Conservation (phyloP, 2,888 invertebrate genomes). For the Digitonthophagus gazella region DNA sequence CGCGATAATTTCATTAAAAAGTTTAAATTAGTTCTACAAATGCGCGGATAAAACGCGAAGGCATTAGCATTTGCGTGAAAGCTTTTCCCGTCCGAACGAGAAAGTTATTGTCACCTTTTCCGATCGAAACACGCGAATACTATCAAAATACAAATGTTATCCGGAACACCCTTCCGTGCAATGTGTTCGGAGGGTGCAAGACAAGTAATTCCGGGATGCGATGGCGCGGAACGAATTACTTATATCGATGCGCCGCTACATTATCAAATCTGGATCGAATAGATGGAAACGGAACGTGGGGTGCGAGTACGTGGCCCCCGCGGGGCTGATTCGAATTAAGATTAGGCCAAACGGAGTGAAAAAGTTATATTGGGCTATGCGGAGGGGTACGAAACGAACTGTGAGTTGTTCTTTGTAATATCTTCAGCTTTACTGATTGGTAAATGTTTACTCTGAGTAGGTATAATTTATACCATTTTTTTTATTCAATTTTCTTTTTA, state of each 20-base stretch:
- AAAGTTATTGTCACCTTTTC: background rate
- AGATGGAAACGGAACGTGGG: slow-evolving; percentile 14
- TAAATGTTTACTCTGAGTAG: no score
- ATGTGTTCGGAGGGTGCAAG: background rate
- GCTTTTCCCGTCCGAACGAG: background rate
- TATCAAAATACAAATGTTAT: background rate
- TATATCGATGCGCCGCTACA: slow-evolving; percentile 13
- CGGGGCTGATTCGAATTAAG: slow-evolving; percentile 14
- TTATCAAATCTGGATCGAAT: slow-evolving; percentile 13
- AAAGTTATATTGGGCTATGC: background rate
- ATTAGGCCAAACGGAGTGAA: slow-evolving; percentile 12
- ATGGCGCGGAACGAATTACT: slow-evolving; percentile 13
- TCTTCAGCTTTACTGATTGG: no score
- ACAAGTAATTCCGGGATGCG: background rate
- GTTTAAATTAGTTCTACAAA: background rate
- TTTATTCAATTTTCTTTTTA: no score
- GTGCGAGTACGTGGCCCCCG: background rate
- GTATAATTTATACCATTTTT: background rate
- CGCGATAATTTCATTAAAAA: background rate
- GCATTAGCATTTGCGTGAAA: background rate
- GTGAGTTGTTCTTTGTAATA: no score
- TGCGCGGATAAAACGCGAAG: background rate
- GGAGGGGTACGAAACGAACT: background rate
- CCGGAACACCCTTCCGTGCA: background rate
- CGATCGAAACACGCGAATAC: background rate